Base-by-base conservation (phyloP, 2,797 vertebrate species). In the Simalia tracyae region DNA sequence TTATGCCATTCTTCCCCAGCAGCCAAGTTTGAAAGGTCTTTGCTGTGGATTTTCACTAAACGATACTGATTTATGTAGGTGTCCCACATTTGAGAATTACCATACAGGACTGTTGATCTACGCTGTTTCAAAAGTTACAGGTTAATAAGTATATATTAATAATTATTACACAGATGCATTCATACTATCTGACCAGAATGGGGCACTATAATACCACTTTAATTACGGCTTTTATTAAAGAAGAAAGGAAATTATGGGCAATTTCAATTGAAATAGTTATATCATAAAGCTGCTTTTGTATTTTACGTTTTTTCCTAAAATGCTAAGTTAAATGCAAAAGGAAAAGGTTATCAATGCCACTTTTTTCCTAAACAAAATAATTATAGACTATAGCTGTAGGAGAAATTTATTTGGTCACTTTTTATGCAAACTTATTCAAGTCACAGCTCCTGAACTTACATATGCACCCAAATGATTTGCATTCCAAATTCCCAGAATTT, bases 151-250 rank as follows among this genome's bases (percentile, higher is more conserved):
- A 5, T 60, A 94, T 85, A 24, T 1, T 86, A 28, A 9, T 31
- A 12, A 31, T 88, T 63, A 2, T 0, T 0, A 9, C 1, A 84
- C 89, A 59, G 42, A 6, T 63, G 95, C 90, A 95, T 91, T 97
- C 11, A 88, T 93, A 28, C 89, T 31, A 92, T 95, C 86, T 96
- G 93, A 91, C 97, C 98, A 97, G 96, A 96, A 92, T 90, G 97
- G 93, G 97, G 97, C 97, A 97, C 97, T 97, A 89, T 97, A 89
- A 96, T 92, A 96, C 93, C 95, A 97, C 93, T 76, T 5, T 97
- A 97, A 94, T 93, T 81, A 89, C 3, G 54, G 68, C 7, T 57
- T 89, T 24, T 61, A 17, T 68, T n/a, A 87, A 9, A 50, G 11
- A 56, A 66, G 54, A 8, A 64, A 81, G 10, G 8, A 8, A 2